Evolutionary conservation across 2,888 invertebrate species (phyloP), one percentile per base, ranked within the genome.

Genomic region (Zele albiditarsus): DNA sequence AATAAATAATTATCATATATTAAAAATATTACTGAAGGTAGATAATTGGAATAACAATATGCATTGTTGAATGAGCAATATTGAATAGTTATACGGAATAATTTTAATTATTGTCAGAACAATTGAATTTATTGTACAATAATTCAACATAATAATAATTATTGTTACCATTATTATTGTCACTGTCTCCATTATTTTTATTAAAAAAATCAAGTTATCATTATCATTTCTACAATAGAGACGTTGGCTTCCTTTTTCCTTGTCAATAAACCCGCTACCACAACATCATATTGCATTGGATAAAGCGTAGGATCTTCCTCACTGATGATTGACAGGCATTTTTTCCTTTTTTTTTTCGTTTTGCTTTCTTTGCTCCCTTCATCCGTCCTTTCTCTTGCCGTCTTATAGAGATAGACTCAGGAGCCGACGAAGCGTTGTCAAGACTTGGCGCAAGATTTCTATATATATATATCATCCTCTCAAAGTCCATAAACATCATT

Each of bases 301-400:
- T 46, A 60, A 71, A 58, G 25, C 42, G 60, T 42, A 27, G 71
- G 25, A 42, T 71, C 42, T 60, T 28, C n/a, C 12, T 42, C 27
- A 25, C 25, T 27, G 67, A 75, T 70, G 71, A 76, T 76, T 73
- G 78, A 76, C 74, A 75, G 74, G 66, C 76, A 67, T 38, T 75
- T 68, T 66, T 71, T 33, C 63, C 63, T 70, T 73, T 66, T 46
- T 46, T 73, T 73, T 73, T 31, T n/a, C n/a, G n/a, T 73, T 73
- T 68, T 63, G 62, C 58, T 66, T 62, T 69, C 46, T 49, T 69
- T 8, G 3, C 38, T 16, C 46, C 16, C 27, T 63, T 66, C 67
- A 67, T 67, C 57, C 76, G 49, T 46, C 46, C 65, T 69, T 68
- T 67, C 70, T 70, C 16, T 27, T 33, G 42, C 38, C 71, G 33